phyloP scores from a whole-genome alignment of 2,888 invertebrate species.

The Sepioteuthis lessoniana region DNA sequence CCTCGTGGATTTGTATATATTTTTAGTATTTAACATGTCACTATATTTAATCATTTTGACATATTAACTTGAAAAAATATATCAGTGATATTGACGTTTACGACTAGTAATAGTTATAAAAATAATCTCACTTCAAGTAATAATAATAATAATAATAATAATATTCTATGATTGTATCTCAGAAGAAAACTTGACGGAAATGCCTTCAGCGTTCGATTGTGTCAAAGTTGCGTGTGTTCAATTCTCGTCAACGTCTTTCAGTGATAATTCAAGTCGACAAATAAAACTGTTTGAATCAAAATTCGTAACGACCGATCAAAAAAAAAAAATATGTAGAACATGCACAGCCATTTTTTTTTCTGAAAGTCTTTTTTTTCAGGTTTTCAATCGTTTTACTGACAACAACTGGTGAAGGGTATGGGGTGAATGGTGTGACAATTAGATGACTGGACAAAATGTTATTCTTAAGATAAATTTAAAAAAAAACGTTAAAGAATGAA shows the following conservation, averaged over 20 bases:
- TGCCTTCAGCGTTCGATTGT: background rate
- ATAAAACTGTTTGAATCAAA: background rate
- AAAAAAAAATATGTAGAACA: background rate
- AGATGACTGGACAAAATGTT: background rate
- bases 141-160: too few species aligned
- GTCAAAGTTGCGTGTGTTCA: background rate
- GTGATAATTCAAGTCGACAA: background rate
- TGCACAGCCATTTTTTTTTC: background rate
- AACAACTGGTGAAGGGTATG: background rate
- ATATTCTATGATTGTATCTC: background rate
- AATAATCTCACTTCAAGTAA: too few species aligned
- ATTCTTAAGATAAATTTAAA: background rate
- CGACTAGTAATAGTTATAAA: too few species aligned
- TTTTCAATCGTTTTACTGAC: background rate
- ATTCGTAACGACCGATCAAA: background rate
- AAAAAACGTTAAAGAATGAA: background rate
- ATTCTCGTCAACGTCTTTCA: background rate
- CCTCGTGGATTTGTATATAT: too few species aligned
- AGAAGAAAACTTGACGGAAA: background rate
- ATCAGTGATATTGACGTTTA: too few species aligned
- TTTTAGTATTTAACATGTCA: too few species aligned
- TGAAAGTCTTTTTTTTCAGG: background rate
- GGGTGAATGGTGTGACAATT: background rate
- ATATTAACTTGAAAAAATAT: too few species aligned
- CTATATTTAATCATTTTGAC: too few species aligned